Evolutionary conservation across 2,113 vertebrate genomes (phyloP), one percentile per base, ranked within the genome.

Genomic region (Patagioenas fasciata): DNA sequence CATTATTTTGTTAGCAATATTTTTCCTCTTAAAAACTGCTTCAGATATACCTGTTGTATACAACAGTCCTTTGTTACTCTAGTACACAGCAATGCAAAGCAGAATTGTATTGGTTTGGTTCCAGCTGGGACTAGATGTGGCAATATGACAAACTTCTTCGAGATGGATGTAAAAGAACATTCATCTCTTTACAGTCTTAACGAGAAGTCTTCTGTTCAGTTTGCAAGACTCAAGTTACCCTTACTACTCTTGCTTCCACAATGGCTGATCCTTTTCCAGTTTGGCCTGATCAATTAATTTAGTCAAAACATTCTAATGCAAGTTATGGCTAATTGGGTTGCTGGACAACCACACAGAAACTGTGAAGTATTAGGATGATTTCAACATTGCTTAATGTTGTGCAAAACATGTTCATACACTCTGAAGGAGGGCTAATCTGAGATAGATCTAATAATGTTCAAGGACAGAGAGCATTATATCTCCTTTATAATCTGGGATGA

Each of bases 211-310:
- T 67, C 24, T 56, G 16, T 13, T 40, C 26, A 51, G 13, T 69
- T 61, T 85, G 29, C 17, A 64, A 64, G 28, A 16, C 24, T 93
- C 6, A 34, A 72, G 24, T 36, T 74, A 51, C 18, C 13, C 19
- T n/a, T 64, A 47, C 21, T 72, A 9, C 1, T 51, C 26, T 72
- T 0, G 0, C 11, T 70, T 73, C 40, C 5, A 5, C 65, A 19
- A 44, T 36, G 25, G 4, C 4, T 29, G 16, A 79, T 11, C 5
- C 18, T 31, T 85, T 88, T 88, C 24, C 13, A 31, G 9, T n/a
- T 79, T 66, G 7, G 8, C 9, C 14, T 8, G 3, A 65, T 54
- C 32, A 57, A 31, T 44, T 66, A 87, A 73, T 20, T 24, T 19
- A 66, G 47, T 12, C 18, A 78, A 84, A 87, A 32, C 7, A 26